Evolutionary conservation across 2,113 vertebrate genomes (phyloP).

Genomic region (Cynocephalus volans): DNA sequence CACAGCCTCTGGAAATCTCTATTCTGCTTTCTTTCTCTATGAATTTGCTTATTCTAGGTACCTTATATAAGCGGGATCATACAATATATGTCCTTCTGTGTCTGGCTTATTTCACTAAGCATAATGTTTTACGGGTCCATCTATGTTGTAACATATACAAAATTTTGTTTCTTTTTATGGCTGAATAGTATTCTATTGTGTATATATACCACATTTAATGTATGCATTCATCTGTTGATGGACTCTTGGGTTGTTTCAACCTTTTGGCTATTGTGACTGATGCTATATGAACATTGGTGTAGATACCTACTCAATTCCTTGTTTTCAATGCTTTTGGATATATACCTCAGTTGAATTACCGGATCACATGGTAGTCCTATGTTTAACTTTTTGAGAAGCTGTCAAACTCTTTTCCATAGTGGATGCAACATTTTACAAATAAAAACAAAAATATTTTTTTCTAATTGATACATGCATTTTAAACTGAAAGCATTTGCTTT

Average conservation of each 20-base stretch:
- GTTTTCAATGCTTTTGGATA: not conserved
- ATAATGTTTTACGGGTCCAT: not conserved
- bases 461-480: not conserved
- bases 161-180: not conserved
- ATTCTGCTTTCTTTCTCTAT: not conserved
- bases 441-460: conserved; percentile 11
- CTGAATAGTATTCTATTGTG: too few species aligned
- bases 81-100: not conserved
- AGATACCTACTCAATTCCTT: not conserved
- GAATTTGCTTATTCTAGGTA: not conserved
- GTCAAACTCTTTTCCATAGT: not conserved
- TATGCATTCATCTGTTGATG: not conserved
- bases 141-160: not conserved
- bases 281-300: not conserved
- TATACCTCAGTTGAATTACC: not conserved
- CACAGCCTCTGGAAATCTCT: not conserved
- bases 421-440: not conserved
- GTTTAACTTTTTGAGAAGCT: conserved; percentile 19
- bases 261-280: not conserved
- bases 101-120: not conserved
- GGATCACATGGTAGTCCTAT: not conserved
- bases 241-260: not conserved
- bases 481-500: not conserved
- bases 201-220: not conserved
- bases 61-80: not conserved